Base-by-base conservation (phyloP, 2,888 invertebrate species). In the Xestia ashworthii region DNA sequence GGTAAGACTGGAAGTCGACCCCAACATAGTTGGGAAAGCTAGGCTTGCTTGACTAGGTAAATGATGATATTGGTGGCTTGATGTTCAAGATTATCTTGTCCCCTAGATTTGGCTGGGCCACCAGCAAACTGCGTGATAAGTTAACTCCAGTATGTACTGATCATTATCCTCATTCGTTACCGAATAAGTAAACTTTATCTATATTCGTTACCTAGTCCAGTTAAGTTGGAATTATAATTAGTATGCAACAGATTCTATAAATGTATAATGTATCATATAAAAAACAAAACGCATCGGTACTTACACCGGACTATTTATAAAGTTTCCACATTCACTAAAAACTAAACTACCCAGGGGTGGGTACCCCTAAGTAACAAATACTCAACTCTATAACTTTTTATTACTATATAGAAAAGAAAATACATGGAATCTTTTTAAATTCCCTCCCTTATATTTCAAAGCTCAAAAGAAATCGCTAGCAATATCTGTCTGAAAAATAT, bases 401-500 rank as follows among this genome's bases (percentile, higher is more conserved):
- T 89, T 87, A 88, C 83, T 88, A 91, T 89, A 88, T 88, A 89
- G 88, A 92, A 93, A 94, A 92, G 91, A 92, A 94, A 94, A 94
- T 93, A 94, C 92, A 92, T 92, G 88, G 90, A 92, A 93, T 95
- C 94, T 93, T 93, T 94, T 93, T 92, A 94, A 93, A 95, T 94
- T 93, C 94, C 92, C 93, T 94, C 95, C 95, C 96, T 94, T 96
- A 96, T 96, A 96, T 96, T 96, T 96, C 96, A 96, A 96, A 96
- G 96, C 96, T 96, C 96, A 96, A 96, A 96, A 96, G 96, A 96
- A 96, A 96, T 96, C 96, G 96, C 96, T 95, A 93, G 96, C 96
- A 96, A 96, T 96, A 96, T 96, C 96, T 96, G 96, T 96, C 96
- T 96, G 96, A 96, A 96, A 96, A 96, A 96, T 96, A 96, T 96